Evolutionary conservation across 2,888 invertebrate species (phyloP), one percentile per base, ranked within the genome.

Genomic region (Tigriopus californicus): DNA sequence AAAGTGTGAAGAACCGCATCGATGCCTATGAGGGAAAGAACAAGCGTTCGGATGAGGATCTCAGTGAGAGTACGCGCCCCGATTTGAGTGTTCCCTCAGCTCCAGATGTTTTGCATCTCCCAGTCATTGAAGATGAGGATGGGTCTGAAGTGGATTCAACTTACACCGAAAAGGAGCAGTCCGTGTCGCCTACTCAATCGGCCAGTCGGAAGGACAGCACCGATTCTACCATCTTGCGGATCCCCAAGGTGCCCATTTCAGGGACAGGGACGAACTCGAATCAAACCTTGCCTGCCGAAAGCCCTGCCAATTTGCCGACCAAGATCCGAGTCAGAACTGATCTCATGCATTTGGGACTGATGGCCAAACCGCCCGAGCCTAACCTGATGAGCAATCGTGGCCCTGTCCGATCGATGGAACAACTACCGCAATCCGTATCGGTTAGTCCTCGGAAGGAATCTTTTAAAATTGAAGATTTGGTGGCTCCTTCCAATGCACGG

Each of bases 1-100:
- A 83, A 61, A 84, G 85, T 0, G 83, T 86, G 1, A 83, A 83
- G 63, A 85, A 82, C 67, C 75, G 88, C 49, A 72, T 87, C 10
- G 77, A 80, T 53, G 83, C 86, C 0, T 87, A 82, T 67, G 86
- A 87, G 60, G 56, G 42, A 12, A 56, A 56, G 15, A 20, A 56
- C 33, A 49, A 49, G 22, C 18, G 33, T n/a, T 52, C 59, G 20
- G 22, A 51, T 10, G 59, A 33, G 13, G 59, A 59, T 52, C 25
- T 59, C n/a, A 49, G 49, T 42, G 59, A 41, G 8, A 41, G 42
- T 18, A 59, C 59, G 1, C 24, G 59, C 13, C 59, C 59, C 15
- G 52, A 59, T 41, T 25, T 59, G 20, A 41, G 41, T 15, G 41
- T 42, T 4, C 59, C 59, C 6, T 20, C 59, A 18, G 59, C 52